Evolutionary conservation across 1,140 invertebrate species (phyloP), one percentile per base, ranked within the genome.

Genomic region (Oscheius sp.): DNA sequence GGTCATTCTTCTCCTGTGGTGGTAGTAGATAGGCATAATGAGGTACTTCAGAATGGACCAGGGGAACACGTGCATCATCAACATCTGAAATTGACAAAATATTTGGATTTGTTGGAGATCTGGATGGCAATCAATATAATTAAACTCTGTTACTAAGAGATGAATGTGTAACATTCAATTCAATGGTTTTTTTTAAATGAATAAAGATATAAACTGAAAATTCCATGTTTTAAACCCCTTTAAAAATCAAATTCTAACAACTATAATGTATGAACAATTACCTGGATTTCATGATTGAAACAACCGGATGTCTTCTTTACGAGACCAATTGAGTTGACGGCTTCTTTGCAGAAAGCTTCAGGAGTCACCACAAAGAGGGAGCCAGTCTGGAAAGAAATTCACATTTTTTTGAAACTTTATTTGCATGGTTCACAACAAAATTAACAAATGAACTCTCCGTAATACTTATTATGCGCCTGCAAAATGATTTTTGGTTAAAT

Each of bases 231-330:
- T n/a, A n/a, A n/a, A n/a, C n/a, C n/a, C n/a, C n/a, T n/a, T n/a
- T n/a, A n/a, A n/a, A n/a, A 63, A 63, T 18, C 10, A 34, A 63
- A 36, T 10, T 26, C 52, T 7, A n/a, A 10, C 10, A 23, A 13
- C 13, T 15, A 18, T n/a, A 46, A 18, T 15, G 18, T 10, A 64
- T 15, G 18, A 58, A 67, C 7, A 58, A n/a, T 4, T 18, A 80
- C 78, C 52, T 80, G 79, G 62, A 81, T 82, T 74, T 82, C 80
- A 34, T 82, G 80, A 45, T 82, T 82, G 52, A 82, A 79, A 49
- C 80, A 82, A 32, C 80, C 80, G 31, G 79, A 73, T n/a, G 80
- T 82, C 13, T 59, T 74, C 18, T 74, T 72, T 7, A 69, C 65
- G 3, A 83, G 26, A 10, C 80, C 80, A 23, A 82, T 49, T 7